Evolutionary conservation across 2,888 invertebrate species (phyloP).

Genomic region (Pseudoips prasinana): DNA sequence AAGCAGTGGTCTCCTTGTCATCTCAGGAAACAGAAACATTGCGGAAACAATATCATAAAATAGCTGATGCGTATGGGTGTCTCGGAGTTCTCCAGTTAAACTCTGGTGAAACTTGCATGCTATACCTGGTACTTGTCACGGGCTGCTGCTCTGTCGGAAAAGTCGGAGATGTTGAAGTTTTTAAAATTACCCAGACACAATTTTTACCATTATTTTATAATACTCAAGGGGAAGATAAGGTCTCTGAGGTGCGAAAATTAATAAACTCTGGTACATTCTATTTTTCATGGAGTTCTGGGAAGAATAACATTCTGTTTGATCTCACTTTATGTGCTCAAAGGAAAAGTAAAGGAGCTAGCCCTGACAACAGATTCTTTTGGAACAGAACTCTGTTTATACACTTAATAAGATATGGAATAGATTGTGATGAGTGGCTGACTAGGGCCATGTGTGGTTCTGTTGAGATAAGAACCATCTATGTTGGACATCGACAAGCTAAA

Average conservation of each 20-base stretch:
- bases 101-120: conserved; percentile 90
- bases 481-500: conserved; percentile 95
- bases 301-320: conserved; percentile 86
- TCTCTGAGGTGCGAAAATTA: conserved; percentile 88
- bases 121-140: conserved; percentile 96
- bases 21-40: conserved; percentile 94
- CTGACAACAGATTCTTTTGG: conserved; percentile 99
- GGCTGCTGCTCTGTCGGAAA: conserved; percentile 98
- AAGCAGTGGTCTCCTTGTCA: conserved; percentile 94
- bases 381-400: conserved; percentile 98
- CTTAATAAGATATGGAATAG: conserved; percentile 94
- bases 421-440: conserved; percentile 94
- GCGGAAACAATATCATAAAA: conserved; percentile 93
- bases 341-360: conserved; percentile 87
- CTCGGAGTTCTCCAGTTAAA: conserved; percentile 95
- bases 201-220: conserved; percentile 93
- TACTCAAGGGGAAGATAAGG: conserved; percentile 82
- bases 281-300: conserved; percentile 90
- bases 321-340: conserved; percentile 97
- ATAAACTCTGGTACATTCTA: conserved; percentile 99
- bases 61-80: conserved; percentile 97
- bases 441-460: conserved; percentile 99
- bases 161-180: conserved; percentile 96
- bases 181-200: conserved; percentile 95
- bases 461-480: conserved; percentile 98